Base-by-base conservation (phyloP, 2,888 invertebrate genomes). In the Melolontha melolontha region DNA sequence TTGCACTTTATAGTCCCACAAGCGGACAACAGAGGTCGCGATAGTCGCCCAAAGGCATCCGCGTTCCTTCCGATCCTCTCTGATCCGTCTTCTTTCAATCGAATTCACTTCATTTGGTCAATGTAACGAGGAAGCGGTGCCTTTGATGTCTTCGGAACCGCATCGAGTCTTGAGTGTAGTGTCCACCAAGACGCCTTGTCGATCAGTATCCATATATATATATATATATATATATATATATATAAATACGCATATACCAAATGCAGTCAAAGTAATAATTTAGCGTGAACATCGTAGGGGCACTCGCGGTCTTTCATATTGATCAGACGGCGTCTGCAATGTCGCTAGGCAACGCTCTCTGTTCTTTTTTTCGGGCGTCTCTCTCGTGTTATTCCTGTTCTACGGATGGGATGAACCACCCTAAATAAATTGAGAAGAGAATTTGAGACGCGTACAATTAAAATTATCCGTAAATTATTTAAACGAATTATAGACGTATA, bases 301-400 rank as follows among this genome's bases (percentile, higher is more conserved):
- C 73, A 70, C 71, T 68, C 71, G 73, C 73, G 73, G 68, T 73
- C 72, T 72, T 75, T 71, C 74, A 76, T 79, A 80, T 80, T 76
- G 80, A 80, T 79, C 80, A 80, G 78, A 77, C 77, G 77, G 78
- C 79, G 79, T 80, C 79, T 79, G 78, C 76, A 74, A 72, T 74
- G 80, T 79, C 77, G 80, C 79, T 77, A 78, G 74, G 80, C 79
- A 79, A 80, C 79, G 47, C 42, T 52, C 72, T 70, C 59, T 62
- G 11, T 62, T 47, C 47, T 29, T 47, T 62, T 62, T 62, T 62
- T 42, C 49, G 49, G 39, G 67, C 74, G 65, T 68, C 64, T 73
- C 70, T 70, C 66, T 70, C 71, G 51, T 57, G 59, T 42, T 41
- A 22, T 40, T 39, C 42, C 47, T 51, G 66, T 64, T 64, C 22